Evolutionary conservation across 2,113 vertebrate species (phyloP).

Genomic region (Thalassarche chlororhynchos): DNA sequence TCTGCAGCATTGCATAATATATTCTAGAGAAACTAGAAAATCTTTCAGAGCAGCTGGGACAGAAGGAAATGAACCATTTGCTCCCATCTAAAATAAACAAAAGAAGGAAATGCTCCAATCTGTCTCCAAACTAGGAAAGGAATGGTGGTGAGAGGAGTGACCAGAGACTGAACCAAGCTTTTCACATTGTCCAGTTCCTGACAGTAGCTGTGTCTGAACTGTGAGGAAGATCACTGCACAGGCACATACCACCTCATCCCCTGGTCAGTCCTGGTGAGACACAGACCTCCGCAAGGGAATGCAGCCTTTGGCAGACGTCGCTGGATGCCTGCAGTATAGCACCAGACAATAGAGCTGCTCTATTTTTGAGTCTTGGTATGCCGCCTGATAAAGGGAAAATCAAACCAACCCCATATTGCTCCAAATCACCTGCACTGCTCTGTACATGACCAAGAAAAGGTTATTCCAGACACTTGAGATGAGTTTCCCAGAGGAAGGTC

Average conservation of each 20-base stretch:
- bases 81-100: conserved; percentile 42
- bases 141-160: conserved; percentile 11
- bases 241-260: neutral
- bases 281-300: neutral
- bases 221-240: neutral
- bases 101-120: conserved; percentile 28
- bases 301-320: neutral
- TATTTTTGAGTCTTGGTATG: neutral
- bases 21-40: conserved; percentile 59
- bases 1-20: conserved; percentile 16
- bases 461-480: neutral
- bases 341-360: neutral
- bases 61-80: conserved; percentile 45
- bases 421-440: neutral
- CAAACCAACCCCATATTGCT: neutral
- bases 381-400: neutral
- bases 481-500: neutral
- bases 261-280: neutral
- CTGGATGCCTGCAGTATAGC: neutral
- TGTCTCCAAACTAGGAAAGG: conserved; percentile 41
- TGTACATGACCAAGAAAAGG: neutral
- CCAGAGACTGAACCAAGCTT: neutral
- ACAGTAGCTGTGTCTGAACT: neutral
- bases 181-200: conserved; percentile 2
- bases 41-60: conserved; percentile 35